Evolutionary conservation across 2,888 invertebrate genomes (phyloP), one percentile per base, ranked within the genome.

Genomic region (Rotaria sp.): DNA sequence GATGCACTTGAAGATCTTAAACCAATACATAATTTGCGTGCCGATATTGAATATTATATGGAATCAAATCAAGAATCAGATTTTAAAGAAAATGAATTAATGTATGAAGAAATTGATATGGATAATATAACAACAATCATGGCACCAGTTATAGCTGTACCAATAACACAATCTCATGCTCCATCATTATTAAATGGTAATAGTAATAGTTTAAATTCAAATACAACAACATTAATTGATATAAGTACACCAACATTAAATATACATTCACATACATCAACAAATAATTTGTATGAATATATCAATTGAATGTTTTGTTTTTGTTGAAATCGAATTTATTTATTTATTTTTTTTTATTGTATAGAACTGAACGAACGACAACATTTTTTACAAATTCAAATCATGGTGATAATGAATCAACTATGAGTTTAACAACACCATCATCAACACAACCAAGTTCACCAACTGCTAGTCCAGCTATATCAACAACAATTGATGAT

Each of bases 31-130:
- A 94, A 94, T 92, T 96, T 98, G 92, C 96, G 95, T 92, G 97
- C 98, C 89, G 97, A 98, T 92, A 95, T 98, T 87, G 97, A 97
- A 92, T 97, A 97, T 93, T 98, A 97, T 92, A 95, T 97, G 91
- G 96, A 96, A 90, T 95, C 95, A 88, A 96, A 95, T 88, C 94
- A 95, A 91, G 97, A 98, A 88, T 95, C 96, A 0, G 96, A 96
- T 90, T 98, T 96, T 91, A 95, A 96, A 91, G 97, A 97, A 91
- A 96, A 96, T 91, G 88, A 87, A 24, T 90, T 91, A 88, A 94
- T 98, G 89, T 98, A 98, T 91, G 97, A 97, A 92, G 97, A 98
- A 92, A 96, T 98, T 90, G 94, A 95, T 89, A 95, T 97, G 87
- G 92, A 92, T 87, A 90, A 89, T 59, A 57, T 85, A 55, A 84